These are phyloP conservation scores for Adelosebastes latens DNA, from an alignment of 2,797 vertebrate genomes.

Conservation along the genomic window DNA sequence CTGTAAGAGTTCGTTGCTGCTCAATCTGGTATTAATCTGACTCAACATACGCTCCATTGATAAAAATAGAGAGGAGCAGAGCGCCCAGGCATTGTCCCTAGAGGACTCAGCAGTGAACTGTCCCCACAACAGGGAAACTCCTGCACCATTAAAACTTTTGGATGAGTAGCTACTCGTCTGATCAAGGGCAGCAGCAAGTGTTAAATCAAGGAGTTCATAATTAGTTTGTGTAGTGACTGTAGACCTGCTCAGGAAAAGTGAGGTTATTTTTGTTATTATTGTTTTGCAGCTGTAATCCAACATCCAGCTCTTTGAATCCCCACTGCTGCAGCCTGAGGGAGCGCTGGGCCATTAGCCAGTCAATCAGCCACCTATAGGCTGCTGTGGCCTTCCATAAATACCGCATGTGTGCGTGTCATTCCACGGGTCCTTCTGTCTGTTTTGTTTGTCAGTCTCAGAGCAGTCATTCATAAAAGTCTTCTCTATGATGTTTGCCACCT, in stretches of 20 bases:
- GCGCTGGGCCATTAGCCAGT: constrained; percentile 9
- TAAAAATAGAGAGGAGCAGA: background rate
- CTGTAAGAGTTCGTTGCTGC: background rate
- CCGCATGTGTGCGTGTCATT: constrained; percentile 1
- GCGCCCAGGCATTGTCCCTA: background rate
- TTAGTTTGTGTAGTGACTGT: background rate
- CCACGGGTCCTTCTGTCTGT: background rate
- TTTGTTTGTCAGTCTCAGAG: constrained; percentile 19
- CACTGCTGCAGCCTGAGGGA: constrained; percentile 18
- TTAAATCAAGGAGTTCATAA: constrained; percentile 16
- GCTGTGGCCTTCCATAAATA: constrained; percentile 22
- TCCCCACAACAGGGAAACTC: constrained; percentile 8
- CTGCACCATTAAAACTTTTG: constrained; percentile 17
- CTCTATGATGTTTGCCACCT: constrained; percentile 46
- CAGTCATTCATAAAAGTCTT: constrained; percentile 43
- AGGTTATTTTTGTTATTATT: constrained; percentile 15
- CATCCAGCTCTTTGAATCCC: constrained; percentile 22
- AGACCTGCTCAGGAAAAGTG: background rate
- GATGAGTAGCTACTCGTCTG: background rate
- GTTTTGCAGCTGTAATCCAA: constrained; percentile 8
- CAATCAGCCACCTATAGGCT: constrained; percentile 47
- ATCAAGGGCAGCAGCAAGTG: constrained; percentile 6
- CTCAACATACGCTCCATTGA: background rate
- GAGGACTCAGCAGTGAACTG: constrained; percentile 3
- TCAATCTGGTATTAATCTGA: constrained; percentile 2